These are phyloP conservation scores for Isaurus tuberculatus DNA, from an alignment of 92 coral and sea anemone genomes.

Conservation along the genomic window DNA sequence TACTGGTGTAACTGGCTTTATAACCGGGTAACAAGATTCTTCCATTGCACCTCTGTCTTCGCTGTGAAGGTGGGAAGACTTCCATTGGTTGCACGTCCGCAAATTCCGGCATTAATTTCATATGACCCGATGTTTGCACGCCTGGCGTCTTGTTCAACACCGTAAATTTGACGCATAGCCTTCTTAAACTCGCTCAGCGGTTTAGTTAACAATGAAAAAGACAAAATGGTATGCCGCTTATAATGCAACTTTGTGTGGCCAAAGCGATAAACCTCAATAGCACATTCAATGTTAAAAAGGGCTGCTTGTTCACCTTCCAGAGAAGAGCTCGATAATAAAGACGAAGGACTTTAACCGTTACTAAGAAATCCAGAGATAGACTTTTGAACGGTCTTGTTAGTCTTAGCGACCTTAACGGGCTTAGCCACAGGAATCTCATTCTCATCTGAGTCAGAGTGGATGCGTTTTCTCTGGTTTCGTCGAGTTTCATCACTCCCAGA, in stretches of 20 bases:
- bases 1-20: conserved; percentile 43
- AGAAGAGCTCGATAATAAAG: conserved; percentile 31
- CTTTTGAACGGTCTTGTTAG: conserved; percentile 33
- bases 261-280: conserved; percentile 47
- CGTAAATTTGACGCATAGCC: conserved; percentile 34
- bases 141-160: conserved; percentile 42
- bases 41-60: conserved; percentile 46
- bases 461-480: conserved; percentile 7
- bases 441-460: conserved; percentile 2
- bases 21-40: conserved; percentile 41
- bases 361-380: conserved; percentile 41
- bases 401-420: conserved; percentile 11
- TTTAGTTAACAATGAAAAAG: conserved; percentile 21
- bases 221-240: conserved; percentile 50
- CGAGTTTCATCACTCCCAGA: conserved; percentile 22
- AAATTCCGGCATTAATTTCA: conserved; percentile 33
- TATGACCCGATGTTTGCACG: conserved; percentile 47
- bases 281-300: background rate
- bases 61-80: conserved; percentile 45
- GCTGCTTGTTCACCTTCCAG: conserved; percentile 42
- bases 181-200: conserved; percentile 44
- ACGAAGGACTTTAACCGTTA: conserved; percentile 21
- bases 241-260: conserved; percentile 46
- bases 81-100: conserved; percentile 32
- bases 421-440: conserved; percentile 20